Evolutionary conservation across 1,140 invertebrate species (phyloP), one percentile per base, ranked within the genome.

Genomic region (Brachionus asplanchnoidis): DNA sequence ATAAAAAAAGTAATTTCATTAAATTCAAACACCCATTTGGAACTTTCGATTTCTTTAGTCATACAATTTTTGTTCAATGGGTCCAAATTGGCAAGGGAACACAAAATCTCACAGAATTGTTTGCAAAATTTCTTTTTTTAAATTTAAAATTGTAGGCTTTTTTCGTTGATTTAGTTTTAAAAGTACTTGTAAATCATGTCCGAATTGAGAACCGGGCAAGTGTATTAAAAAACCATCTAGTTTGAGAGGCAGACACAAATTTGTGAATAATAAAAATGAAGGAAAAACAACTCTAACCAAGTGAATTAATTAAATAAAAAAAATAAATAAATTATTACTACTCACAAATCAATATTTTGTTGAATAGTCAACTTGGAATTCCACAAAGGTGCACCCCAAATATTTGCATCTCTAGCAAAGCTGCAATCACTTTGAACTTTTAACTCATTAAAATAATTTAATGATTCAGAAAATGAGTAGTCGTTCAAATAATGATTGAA

Each of bases 1-100:
- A 89, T 86, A 85, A 89, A 89, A 84, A 88, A 88, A 1, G 88
- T 88, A 3, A 87, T 60, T 44, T 87, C 86, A 84, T 89, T 88
- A 79, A 88, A 88, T 70, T 88, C 82, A 84, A 89, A 89, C 11
- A 89, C 82, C 82, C 60, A 84, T 70, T 36, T 36, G 17, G 40
- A 46, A 46, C 3, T n/a, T 56, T 84, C 40, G 7, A 84, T 82
- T 14, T 82, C n/a, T 28, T 42, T 2, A 36, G 9, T 28, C 60
- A 84, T 88, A 66, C 88, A 89, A 26, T 85, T 56, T 17, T 75
- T 12, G 2, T 84, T 82, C 0, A 20, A 66, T 4, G 88, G 87
- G 65, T 89, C 88, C 23, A 86, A 42, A 75, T 87, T 85, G 1
- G 87, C 87, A 17, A 89, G 14, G 1, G 84, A 66, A 53, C 84